phyloP scores from a whole-genome alignment of 2,888 invertebrate species.

The Neoascia interrupta region DNA sequence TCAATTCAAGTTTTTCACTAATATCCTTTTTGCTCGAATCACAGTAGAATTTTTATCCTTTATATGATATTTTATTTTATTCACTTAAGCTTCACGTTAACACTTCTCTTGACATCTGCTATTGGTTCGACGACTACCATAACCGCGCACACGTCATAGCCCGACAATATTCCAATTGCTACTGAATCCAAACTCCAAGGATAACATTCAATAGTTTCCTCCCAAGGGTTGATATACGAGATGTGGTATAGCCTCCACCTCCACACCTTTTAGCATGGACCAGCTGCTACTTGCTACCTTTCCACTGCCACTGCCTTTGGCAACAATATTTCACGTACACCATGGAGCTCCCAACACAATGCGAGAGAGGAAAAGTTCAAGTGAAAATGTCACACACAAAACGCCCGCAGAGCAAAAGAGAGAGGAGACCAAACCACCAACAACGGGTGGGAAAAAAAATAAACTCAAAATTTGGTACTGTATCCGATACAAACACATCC shows the following conservation, averaged over 20 bases:
- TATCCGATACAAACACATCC: slow-evolving; percentile 48
- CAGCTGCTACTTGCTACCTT: slow-evolving; percentile 67
- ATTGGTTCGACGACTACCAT: slow-evolving; percentile 1
- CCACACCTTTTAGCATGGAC: slow-evolving; percentile 40
- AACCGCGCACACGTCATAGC: slow-evolving; percentile 76
- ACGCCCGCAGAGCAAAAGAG: slow-evolving; percentile 12
- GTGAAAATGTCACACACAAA: slow-evolving; percentile 58
- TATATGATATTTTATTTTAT: background rate
- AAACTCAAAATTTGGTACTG: slow-evolving; percentile 61
- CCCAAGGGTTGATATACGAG: slow-evolving; percentile 35
- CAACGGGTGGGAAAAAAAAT: background rate
- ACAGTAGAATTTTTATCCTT: slow-evolving; percentile 22
- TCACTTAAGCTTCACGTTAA: no score
- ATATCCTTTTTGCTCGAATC: slow-evolving; percentile 18
- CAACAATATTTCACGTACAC: slow-evolving; percentile 64
- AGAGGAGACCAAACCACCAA: background rate
- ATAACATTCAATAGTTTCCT: slow-evolving; percentile 66
- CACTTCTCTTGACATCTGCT: slow-evolving; percentile 24
- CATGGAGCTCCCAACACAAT: slow-evolving; percentile 57
- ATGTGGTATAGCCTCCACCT: slow-evolving; percentile 43
- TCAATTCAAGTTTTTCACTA: background rate
- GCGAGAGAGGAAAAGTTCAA: slow-evolving; percentile 64
- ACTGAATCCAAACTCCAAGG: slow-evolving; percentile 78
- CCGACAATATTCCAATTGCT: slow-evolving; percentile 78
- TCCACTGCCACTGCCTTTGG: slow-evolving; percentile 53